Evolutionary conservation across 2,888 invertebrate genomes (phyloP).

Genomic region (Cheiracanthium punctorium): DNA sequence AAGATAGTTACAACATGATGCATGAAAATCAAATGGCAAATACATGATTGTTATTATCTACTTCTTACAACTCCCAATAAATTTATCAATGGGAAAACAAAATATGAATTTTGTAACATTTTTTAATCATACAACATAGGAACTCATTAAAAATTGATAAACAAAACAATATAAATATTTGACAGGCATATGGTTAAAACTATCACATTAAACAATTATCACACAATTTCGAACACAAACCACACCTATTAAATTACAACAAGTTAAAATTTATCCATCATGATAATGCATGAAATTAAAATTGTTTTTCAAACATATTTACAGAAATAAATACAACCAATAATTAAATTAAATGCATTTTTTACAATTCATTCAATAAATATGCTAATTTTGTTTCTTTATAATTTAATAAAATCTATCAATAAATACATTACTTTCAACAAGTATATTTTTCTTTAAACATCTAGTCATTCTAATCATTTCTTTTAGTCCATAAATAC

Average conservation of each 20-base stretch:
- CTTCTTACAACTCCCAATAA: not conserved
- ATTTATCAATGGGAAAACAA: not conserved
- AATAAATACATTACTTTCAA: too few species aligned
- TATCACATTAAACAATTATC: not conserved
- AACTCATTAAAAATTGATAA: not conserved
- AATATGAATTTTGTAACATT: not conserved
- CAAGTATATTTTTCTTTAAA: too few species aligned
- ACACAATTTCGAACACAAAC: not conserved
- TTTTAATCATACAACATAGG: not conserved
- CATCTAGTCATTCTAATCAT: too few species aligned
- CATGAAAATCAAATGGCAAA: not conserved
- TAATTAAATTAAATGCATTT: too few species aligned
- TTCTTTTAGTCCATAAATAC: too few species aligned
- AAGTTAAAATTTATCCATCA: not conserved
- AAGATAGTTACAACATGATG: slow-evolving; percentile 11
- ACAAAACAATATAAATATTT: not conserved
- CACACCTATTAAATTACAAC: not conserved
- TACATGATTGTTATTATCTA: not conserved
- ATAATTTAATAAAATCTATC: too few species aligned
- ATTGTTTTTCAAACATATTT: not conserved
- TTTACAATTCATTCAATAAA: too few species aligned
- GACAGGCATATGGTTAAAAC: not conserved
- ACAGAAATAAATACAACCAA: not conserved
- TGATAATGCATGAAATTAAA: not conserved
- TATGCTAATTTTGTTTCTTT: too few species aligned